Evolutionary conservation across 2,797 vertebrate genomes (phyloP).

Genomic region (Notoglanidium macrostoma): DNA sequence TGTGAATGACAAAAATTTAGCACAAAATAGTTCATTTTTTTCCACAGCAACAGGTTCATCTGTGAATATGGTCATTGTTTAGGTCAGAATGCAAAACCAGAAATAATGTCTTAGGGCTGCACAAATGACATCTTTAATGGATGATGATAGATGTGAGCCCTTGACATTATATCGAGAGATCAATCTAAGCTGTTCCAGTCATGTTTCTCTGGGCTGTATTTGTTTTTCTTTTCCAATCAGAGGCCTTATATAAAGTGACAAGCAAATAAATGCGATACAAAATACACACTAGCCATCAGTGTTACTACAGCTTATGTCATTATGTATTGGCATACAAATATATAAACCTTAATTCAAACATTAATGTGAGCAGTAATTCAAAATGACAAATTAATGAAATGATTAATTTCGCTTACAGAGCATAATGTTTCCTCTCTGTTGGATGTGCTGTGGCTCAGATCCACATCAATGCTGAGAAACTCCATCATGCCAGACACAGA

Average conservation of each 20-base stretch:
- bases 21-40: not conserved
- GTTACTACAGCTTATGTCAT: not conserved
- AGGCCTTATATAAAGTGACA: not conserved
- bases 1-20: not conserved
- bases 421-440: conserved; percentile 9
- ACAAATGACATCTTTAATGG: not conserved
- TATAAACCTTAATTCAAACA: not conserved
- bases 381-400: not conserved
- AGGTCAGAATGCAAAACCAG: not conserved
- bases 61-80: not conserved
- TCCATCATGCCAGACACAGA: conserved; percentile 20
- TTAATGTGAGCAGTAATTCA: no score
- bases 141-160: not conserved
- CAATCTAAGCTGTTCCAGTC: not conserved
- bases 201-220: not conserved
- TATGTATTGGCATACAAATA: not conserved
- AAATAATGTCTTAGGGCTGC: not conserved
- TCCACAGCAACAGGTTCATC: not conserved
- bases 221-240: not conserved
- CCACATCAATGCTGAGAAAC: conserved; percentile 44
- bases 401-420: conserved; percentile 35
- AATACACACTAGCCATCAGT: not conserved
- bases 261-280: not conserved
- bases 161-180: not conserved
- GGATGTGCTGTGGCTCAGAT: not conserved